phyloP scores from a whole-genome alignment of 2,797 vertebrate genomes.

The Distichodus sexfasciatus region DNA sequence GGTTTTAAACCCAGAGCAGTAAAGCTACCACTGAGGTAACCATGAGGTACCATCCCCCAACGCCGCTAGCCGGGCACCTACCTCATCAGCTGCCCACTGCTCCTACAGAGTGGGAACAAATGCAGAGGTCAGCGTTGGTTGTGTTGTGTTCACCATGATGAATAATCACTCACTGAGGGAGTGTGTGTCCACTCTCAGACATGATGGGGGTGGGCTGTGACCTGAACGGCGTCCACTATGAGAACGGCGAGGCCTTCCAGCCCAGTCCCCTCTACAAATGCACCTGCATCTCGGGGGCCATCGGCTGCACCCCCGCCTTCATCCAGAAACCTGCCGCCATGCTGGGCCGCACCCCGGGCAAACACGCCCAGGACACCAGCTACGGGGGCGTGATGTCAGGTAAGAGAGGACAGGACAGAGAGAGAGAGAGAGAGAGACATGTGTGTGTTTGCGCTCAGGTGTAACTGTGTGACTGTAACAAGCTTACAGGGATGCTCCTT shows the following conservation, averaged over 20 bases:
- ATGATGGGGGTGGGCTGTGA: slow-evolving; percentile 92
- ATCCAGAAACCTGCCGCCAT: slow-evolving; percentile 71
- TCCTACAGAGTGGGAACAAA: no score
- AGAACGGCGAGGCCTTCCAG: slow-evolving; percentile 89
- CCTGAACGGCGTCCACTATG: slow-evolving; percentile 83
- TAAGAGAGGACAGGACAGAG: no score
- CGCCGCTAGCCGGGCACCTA: no score
- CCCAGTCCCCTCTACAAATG: slow-evolving; percentile 87
- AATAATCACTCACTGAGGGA: no score
- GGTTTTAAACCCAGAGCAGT: no score
- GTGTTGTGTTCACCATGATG: no score
- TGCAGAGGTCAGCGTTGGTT: no score
- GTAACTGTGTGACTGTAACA: slow-evolving; percentile 72
- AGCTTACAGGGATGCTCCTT: slow-evolving; percentile 91
- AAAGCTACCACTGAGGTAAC: no score
- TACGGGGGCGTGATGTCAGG: slow-evolving; percentile 86
- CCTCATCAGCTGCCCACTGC: no score
- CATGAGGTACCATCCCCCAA: no score
- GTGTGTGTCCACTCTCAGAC: no score
- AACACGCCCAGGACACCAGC: slow-evolving; percentile 73
- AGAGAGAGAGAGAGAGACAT: slow-evolving; percentile 28
- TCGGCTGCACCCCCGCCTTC: slow-evolving; percentile 89
- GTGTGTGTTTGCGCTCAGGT: slow-evolving; percentile 43
- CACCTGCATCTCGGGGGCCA: slow-evolving; percentile 87
- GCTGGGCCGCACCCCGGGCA: no score